Percentiles rank a stretch among this genome's conserved stretches.
Evolutionary conservation across 2,888 invertebrate genomes (phyloP).

Genomic region (Ferdinandea cuprea): DNA sequence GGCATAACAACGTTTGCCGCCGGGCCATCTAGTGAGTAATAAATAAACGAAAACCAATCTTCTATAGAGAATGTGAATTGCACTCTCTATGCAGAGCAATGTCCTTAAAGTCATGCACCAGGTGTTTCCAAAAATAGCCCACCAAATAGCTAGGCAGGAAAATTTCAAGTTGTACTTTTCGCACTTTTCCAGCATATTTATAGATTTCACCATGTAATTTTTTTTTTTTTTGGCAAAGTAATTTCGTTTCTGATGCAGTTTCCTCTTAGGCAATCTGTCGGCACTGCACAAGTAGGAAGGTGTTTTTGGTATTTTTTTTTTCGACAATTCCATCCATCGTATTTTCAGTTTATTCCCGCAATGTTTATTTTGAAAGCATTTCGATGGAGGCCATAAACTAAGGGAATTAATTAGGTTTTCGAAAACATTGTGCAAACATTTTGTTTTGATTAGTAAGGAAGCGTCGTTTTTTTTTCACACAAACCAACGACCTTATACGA

Average conservation of each 20-base stretch:
- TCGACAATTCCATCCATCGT: background rate
- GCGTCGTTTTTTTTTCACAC: no score
- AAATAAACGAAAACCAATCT: background rate
- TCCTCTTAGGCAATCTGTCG: conserved; percentile 1
- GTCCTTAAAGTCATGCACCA: conserved; percentile 62
- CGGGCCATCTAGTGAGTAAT: background rate
- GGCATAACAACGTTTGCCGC: background rate
- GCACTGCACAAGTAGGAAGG: no score
- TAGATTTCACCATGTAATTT: conserved; percentile 11
- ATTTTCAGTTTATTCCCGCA: background rate
- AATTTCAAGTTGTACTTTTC: conserved; percentile 19
- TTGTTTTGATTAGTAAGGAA: no score
- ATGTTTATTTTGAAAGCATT: background rate
- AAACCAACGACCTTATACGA: background rate
- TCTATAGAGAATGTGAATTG: background rate
- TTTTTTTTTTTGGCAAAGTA: conserved; percentile 34
- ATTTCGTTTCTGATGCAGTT: conserved; percentile 2
- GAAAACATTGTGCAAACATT: no score
- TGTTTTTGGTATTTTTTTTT: background rate
- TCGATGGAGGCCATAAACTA: background rate
- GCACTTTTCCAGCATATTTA: conserved; percentile 51
- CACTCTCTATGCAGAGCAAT: conserved; percentile 33
- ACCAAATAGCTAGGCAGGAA: background rate
- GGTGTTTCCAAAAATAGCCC: conserved; percentile 68
- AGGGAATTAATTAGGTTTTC: no score